Conservation (phyloP, 2,113 vertebrate species). For the Eleginops maclovinus region DNA sequence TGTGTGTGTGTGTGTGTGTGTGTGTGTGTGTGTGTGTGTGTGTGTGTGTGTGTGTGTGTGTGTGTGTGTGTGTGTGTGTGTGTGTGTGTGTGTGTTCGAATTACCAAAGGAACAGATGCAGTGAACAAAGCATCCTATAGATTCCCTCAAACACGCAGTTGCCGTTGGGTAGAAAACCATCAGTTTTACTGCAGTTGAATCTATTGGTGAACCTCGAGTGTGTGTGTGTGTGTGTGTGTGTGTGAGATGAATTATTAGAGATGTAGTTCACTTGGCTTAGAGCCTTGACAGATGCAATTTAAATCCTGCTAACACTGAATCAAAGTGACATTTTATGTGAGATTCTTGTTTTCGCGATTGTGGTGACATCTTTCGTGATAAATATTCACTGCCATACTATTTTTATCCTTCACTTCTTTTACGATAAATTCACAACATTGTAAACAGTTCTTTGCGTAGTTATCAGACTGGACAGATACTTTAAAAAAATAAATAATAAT, state of each 20-base stretch:
- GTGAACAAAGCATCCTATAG: constrained; percentile 50
- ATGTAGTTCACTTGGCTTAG: constrained; percentile 40
- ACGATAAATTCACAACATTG: constrained; percentile 17
- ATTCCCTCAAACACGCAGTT: constrained; percentile 37
- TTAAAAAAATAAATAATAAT: not conserved
- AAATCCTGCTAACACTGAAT: constrained; percentile 54
- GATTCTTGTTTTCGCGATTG: constrained; percentile 39
- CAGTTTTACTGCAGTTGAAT: constrained; percentile 30
- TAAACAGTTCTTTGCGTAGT: not conserved
- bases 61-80: constrained; percentile 13
- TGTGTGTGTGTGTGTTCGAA: constrained; percentile 13
- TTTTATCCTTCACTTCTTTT: constrained; percentile 26
- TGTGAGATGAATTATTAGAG: constrained; percentile 44
- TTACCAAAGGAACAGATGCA: constrained; percentile 28
- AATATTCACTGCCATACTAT: constrained; percentile 23
- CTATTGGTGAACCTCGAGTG: not conserved
- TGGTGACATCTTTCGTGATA: constrained; percentile 38
- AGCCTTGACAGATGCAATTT: constrained; percentile 48
- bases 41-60: constrained; percentile 17
- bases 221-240: constrained; percentile 12
- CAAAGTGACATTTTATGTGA: constrained; percentile 39
- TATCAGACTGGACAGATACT: not conserved
- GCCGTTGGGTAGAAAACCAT: constrained; percentile 15
- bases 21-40: constrained; percentile 23
- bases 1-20: constrained; percentile 17